A percentile compares a stretch with the other conserved stretches of the same genome.
phyloP scores from a whole-genome alignment of 2,888 invertebrate species.

The Drosophila suboccidentalis region DNA sequence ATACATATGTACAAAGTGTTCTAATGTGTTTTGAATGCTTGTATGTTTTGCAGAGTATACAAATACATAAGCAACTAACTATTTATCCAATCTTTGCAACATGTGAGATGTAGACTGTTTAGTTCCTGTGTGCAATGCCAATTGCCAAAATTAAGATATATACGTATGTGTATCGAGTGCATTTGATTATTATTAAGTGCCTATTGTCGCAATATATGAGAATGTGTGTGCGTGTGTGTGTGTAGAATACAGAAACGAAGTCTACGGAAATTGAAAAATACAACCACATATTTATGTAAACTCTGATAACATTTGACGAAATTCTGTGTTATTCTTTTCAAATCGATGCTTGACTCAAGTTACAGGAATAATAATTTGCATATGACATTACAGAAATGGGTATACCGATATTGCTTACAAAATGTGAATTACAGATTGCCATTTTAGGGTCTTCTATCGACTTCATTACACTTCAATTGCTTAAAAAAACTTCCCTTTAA shows the following conservation, averaged over 20 bases:
- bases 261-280: constrained; percentile 49
- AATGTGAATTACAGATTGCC: neutral
- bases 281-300: constrained; percentile 15
- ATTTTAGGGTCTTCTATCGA: too few relatives aligned
- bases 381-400: neutral
- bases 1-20: too few relatives aligned
- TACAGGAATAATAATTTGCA: constrained; percentile 17
- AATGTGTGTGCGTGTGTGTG: neutral
- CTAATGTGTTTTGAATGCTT: neutral
- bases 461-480: too few relatives aligned
- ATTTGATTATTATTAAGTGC: constrained; percentile 71
- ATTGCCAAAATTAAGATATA: constrained; percentile 63
- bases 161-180: constrained; percentile 61
- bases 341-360: constrained; percentile 5
- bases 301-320: neutral
- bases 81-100: neutral
- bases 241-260: constrained; percentile 7
- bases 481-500: too few relatives aligned
- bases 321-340: constrained; percentile 6
- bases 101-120: neutral
- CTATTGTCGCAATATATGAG: constrained; percentile 4
- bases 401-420: neutral
- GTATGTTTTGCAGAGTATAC: neutral
- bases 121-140: constrained; percentile 31
- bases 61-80: neutral